Evolutionary conservation across 2,888 invertebrate genomes (phyloP).

Genomic region (Neoscelio sp.): DNA sequence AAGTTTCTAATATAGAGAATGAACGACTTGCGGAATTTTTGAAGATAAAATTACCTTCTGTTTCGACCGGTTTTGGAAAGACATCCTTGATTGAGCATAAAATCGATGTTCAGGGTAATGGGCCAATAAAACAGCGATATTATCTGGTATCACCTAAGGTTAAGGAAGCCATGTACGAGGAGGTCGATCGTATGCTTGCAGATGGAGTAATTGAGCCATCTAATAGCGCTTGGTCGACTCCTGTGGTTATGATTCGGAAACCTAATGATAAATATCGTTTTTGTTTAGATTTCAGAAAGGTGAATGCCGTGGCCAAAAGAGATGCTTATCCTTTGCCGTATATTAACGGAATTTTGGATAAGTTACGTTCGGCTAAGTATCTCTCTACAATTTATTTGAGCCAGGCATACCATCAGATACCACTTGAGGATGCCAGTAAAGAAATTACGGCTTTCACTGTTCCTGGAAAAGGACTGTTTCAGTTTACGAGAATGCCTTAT

Average conservation of each 20-base stretch:
- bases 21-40: background rate
- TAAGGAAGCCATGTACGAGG: constrained; percentile 33
- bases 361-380: constrained; percentile 20
- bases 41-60: background rate
- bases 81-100: constrained; percentile 26
- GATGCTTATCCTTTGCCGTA: constrained; percentile 43
- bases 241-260: constrained; percentile 35
- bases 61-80: constrained; percentile 6
- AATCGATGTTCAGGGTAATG: constrained; percentile 14
- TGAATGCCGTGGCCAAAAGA: constrained; percentile 16
- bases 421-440: constrained; percentile 27
- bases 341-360: constrained; percentile 33
- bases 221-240: constrained; percentile 42
- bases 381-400: constrained; percentile 30
- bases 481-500: constrained; percentile 32
- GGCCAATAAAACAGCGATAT: constrained; percentile 12
- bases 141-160: constrained; percentile 30
- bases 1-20: constrained; percentile 15
- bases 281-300: constrained; percentile 41
- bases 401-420: constrained; percentile 28
- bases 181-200: constrained; percentile 11
- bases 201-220: constrained; percentile 23
- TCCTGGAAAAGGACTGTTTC: constrained; percentile 27
- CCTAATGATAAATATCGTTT: constrained; percentile 28
- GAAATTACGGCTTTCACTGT: constrained; percentile 37